Evolutionary conservation across 2,888 invertebrate species (phyloP).

Genomic region (Cantharis nigra): DNA sequence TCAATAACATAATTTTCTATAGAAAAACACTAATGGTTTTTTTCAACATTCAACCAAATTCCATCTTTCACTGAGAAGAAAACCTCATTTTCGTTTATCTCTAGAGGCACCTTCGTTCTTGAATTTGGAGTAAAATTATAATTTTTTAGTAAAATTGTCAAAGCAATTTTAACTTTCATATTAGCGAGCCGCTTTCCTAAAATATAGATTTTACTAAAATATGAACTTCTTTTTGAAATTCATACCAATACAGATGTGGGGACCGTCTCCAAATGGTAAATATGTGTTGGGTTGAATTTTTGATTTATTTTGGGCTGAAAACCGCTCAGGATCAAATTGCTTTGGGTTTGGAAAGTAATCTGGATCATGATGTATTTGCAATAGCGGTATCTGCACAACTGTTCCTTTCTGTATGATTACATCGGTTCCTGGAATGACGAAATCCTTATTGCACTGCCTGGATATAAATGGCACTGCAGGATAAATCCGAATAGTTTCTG

Average conservation of each 20-base stretch:
- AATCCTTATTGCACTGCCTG: conserved; percentile 39
- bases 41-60: not conserved
- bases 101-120: not conserved
- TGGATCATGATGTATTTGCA: conserved; percentile 41
- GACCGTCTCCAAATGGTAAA: conserved; percentile 64
- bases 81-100: not conserved
- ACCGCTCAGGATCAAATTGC: conserved; percentile 66
- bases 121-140: not conserved
- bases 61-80: not conserved
- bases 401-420: conserved; percentile 34
- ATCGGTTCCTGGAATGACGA: conserved; percentile 38
- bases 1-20: too few relatives aligned
- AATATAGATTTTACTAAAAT: not conserved
- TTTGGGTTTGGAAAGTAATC: conserved; percentile 60
- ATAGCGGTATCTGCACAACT: too few relatives aligned
- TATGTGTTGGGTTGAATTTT: conserved; percentile 41
- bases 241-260: conserved; percentile 61
- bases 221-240: not conserved
- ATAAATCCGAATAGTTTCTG: conserved; percentile 44
- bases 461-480: conserved; percentile 41
- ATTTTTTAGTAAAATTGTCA: not conserved
- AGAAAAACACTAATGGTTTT: not conserved
- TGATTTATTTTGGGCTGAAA: conserved; percentile 59
- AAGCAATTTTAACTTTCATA: not conserved
- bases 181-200: not conserved